phyloP scores from a whole-genome alignment of 2,113 vertebrate species.

The Cryptomyrus ogoouensis region DNA sequence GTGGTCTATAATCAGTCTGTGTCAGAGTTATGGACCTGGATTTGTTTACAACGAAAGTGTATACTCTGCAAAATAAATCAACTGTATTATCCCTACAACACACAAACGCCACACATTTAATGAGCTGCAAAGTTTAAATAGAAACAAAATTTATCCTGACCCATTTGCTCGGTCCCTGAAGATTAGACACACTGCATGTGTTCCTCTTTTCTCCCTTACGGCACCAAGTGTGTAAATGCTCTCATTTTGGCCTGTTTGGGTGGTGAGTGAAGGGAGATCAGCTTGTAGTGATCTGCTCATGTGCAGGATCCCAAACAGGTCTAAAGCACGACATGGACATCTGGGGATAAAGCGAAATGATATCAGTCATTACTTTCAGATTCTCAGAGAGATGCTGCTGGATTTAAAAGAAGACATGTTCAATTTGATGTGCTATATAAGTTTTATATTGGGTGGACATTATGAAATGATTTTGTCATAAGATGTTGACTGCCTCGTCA shows the following conservation, averaged over 20 bases:
- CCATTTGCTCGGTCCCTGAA: conserved; percentile 9
- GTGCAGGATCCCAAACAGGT: conserved; percentile 43
- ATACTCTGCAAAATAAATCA: background rate
- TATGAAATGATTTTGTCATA: conserved; percentile 41
- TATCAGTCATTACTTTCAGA: background rate
- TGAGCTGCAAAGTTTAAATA: conserved; percentile 6
- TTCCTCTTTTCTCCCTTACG: background rate
- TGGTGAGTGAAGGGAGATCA: conserved; percentile 58
- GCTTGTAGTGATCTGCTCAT: conserved; percentile 44
- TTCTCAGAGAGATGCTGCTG: conserved; percentile 30
- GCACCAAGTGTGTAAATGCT: background rate
- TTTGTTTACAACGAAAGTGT: conserved; percentile 30
- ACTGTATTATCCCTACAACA: background rate
- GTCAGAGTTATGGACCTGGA: background rate
- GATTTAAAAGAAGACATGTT: background rate
- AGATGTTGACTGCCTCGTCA: conserved; percentile 46
- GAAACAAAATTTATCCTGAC: conserved; percentile 22
- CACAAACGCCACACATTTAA: background rate
- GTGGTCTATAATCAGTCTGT: background rate
- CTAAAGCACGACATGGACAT: conserved; percentile 20
- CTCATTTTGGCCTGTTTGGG: conserved; percentile 18
- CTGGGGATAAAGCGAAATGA: background rate
- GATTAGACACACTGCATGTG: conserved; percentile 26
- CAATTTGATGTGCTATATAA: background rate
- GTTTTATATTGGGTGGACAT: background rate